phyloP scores from a whole-genome alignment of 1,140 invertebrate species.

The Drosophila obscura region DNA sequence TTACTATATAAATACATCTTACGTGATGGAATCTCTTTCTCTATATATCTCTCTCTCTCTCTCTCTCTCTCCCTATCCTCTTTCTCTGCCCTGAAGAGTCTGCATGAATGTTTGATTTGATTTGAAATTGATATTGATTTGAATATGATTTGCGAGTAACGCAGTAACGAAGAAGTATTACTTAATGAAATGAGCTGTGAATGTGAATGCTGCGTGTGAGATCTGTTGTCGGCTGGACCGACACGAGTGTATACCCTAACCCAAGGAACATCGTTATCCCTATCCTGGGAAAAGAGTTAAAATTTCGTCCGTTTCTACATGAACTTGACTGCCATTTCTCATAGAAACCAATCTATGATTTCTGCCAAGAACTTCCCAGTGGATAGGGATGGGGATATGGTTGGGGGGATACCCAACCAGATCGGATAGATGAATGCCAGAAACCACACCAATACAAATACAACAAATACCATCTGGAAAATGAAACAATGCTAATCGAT shows the following conservation, averaged over 20 bases:
- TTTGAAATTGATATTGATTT: conserved; percentile 32
- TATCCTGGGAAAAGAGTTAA: no score
- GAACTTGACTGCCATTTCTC: neutral
- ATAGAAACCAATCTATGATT: no score
- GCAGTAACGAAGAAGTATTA: neutral
- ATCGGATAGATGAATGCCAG: conserved; percentile 15
- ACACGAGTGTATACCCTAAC: conserved; percentile 4
- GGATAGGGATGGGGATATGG: neutral
- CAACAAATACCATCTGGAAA: neutral
- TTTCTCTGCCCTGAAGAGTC: conserved; percentile 34
- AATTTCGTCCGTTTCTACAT: no score
- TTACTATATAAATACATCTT: conserved; percentile 1
- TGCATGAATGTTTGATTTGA: conserved; percentile 58
- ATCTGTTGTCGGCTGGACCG: conserved; percentile 24
- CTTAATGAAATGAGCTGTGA: conserved; percentile 10
- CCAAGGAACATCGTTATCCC: neutral
- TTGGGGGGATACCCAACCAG: conserved; percentile 6
- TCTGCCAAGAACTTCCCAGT: neutral
- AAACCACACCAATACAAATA: neutral
- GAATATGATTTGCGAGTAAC: conserved; percentile 38
- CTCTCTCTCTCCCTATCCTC: neutral
- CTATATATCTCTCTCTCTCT: conserved; percentile 15
- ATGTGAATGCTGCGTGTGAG: conserved; percentile 15
- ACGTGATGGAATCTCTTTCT: conserved; percentile 13
- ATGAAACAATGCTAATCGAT: conserved; percentile 31